Evolutionary conservation across 2,888 invertebrate genomes (phyloP).

Genomic region (Drosophila atripex): DNA sequence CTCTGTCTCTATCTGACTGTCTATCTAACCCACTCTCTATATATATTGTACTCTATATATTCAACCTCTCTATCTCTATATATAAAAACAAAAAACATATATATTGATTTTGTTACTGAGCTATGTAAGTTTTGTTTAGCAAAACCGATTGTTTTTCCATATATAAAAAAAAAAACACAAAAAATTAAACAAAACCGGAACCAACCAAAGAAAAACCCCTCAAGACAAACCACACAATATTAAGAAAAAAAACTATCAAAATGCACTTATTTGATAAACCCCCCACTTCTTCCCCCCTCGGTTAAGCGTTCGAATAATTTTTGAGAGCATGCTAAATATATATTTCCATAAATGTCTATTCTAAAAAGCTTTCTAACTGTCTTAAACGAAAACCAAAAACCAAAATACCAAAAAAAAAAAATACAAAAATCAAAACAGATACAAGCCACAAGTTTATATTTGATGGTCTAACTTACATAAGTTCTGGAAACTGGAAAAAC

Average conservation of each 20-base stretch:
- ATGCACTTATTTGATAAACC: slow-evolving; percentile 72
- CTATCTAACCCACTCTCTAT: slow-evolving; percentile 51
- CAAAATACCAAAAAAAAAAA: slow-evolving; percentile 25
- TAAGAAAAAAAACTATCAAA: slow-evolving; percentile 50
- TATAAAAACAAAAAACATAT: slow-evolving; percentile 58
- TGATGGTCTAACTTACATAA: slow-evolving; percentile 18
- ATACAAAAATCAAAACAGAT: slow-evolving; percentile 28
- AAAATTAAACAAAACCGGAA: slow-evolving; percentile 30
- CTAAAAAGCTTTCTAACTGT: slow-evolving; percentile 75
- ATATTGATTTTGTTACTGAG: slow-evolving; percentile 75
- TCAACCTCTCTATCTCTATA: slow-evolving; percentile 51
- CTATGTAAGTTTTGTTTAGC: slow-evolving; percentile 75
- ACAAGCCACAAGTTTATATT: slow-evolving; percentile 29
- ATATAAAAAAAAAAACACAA: slow-evolving; percentile 9
- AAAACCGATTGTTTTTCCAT: slow-evolving; percentile 62
- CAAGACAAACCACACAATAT: slow-evolving; percentile 29
- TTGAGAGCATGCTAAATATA: slow-evolving; percentile 81
- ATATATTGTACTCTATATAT: slow-evolving; percentile 60
- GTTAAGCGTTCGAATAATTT: slow-evolving; percentile 79
- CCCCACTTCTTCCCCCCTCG: slow-evolving; percentile 60
- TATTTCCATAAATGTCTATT: slow-evolving; percentile 81
- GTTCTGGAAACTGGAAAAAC: slow-evolving; percentile 47
- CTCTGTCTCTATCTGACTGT: slow-evolving; percentile 44
- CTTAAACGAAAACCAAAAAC: slow-evolving; percentile 38
- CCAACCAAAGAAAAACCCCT: slow-evolving; percentile 36